A percentile compares a stretch with the other conserved stretches of the same genome.
phyloP scores from a whole-genome alignment of 2,888 invertebrate genomes.

The Drosophila hamatofila region DNA sequence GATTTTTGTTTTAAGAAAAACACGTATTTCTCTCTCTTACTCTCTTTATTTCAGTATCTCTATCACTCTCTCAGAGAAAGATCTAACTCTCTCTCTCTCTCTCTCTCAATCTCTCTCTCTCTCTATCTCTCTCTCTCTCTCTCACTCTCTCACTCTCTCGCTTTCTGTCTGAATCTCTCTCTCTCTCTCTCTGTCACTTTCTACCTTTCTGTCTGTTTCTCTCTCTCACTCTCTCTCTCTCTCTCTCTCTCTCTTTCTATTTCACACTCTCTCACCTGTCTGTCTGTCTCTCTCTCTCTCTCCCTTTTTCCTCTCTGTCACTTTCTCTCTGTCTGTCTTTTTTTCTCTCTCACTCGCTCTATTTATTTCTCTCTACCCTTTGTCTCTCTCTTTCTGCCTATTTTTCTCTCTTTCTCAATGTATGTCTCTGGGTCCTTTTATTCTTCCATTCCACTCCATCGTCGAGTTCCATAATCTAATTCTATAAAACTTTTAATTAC shows the following conservation, averaged over 20 bases:
- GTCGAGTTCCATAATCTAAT: not conserved
- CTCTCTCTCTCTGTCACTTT: not conserved
- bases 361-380: not conserved
- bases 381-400: not conserved
- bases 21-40: too few relatives aligned
- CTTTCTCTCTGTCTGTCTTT: not conserved
- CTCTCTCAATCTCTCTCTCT: not conserved
- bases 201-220: too few relatives aligned
- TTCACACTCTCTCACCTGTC: not conserved
- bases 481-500: not conserved
- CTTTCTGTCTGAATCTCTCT: not conserved
- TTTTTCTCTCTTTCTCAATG: not conserved
- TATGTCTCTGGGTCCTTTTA: too few relatives aligned
- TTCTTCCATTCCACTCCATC: not conserved
- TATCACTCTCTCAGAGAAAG: too few relatives aligned
- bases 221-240: not conserved
- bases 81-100: not conserved
- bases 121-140: not conserved
- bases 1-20: too few relatives aligned
- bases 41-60: too few relatives aligned
- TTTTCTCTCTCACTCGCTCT: not conserved
- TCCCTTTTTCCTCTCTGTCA: not conserved
- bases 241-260: not conserved
- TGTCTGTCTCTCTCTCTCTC: not conserved
- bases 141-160: not conserved